Evolutionary conservation across 37 sponge, comb jelly and placozoan genomes (phyloP), one percentile per base, ranked within the genome.

Genomic region (Agelas oroides): DNA sequence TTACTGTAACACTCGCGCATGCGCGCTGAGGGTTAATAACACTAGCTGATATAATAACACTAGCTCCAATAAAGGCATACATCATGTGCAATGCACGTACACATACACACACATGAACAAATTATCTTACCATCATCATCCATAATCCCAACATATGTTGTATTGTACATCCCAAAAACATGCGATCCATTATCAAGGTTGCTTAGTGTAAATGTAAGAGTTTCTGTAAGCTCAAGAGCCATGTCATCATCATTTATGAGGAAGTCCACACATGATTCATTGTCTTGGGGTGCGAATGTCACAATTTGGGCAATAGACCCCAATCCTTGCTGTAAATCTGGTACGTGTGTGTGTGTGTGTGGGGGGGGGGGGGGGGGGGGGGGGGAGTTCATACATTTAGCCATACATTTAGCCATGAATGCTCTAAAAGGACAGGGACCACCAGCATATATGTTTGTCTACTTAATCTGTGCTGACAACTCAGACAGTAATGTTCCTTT

Each of bases 101-200:
- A n/a, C n/a, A n/a, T n/a, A n/a, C n/a, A n/a, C n/a, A n/a, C n/a
- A n/a, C n/a, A n/a, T n/a, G n/a, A n/a, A n/a, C n/a, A n/a, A n/a
- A n/a, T n/a, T n/a, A n/a, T 20, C 81, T 24, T 55, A 80, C 81
- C 70, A 80, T 80, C 81, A 55, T 80, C 70, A 70, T 80, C 81
- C 23, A 80, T 8, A 53, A 80, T 80, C 15, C 5, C 28, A 1
- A 80, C 34, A 5, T 1, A 0, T 27, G 69, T 30, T 16, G 81
- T 27, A 24, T n/a, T 69, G 24, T 14, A 19, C 2, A 0, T 58
- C 24, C 69, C 81, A 5, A 23, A 21, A 21, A 77, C 64, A 11
- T 2, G 2, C 1, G 46, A 21, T 38, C 24, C 17, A 20, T 24
- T 3, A 0, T 35, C 21, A 20, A 65, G 1, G 20, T 41, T 20